Percentiles rank a stretch among this genome's conserved stretches.
phyloP scores from a whole-genome alignment of 2,888 invertebrate genomes.

The Campoplex capitator region DNA sequence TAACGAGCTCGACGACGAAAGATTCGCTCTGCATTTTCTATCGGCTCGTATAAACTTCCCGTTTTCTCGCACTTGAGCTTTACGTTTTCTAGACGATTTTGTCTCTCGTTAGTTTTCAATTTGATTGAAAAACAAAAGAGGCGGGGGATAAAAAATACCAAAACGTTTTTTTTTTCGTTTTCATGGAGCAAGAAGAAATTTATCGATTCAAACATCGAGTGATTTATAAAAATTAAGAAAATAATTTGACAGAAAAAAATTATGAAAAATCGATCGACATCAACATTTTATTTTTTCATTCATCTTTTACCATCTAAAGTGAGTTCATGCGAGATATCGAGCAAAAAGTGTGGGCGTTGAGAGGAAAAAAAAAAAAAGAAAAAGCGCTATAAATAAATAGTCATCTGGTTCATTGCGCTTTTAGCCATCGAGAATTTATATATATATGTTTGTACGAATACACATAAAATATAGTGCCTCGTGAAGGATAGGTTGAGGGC shows the following conservation, averaged over 20 bases:
- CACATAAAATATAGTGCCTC: slow-evolving; percentile 13
- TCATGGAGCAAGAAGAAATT: not conserved
- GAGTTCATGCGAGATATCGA: not conserved
- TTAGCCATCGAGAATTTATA: slow-evolving; percentile 11
- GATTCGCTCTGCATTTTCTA: slow-evolving; percentile 17
- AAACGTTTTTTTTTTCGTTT: not conserved
- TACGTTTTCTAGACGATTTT: not conserved
- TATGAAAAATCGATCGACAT: not conserved
- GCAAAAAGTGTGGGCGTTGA: slow-evolving; percentile 7
- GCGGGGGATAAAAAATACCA: not conserved
- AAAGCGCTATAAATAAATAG: slow-evolving; percentile 51
- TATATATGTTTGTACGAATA: slow-evolving; percentile 10
- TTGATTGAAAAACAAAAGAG: not conserved
- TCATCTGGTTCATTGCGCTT: slow-evolving; percentile 56
- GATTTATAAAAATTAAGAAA: not conserved
- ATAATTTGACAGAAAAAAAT: not conserved
- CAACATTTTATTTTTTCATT: not conserved
- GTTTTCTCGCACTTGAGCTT: slow-evolving; percentile 8
- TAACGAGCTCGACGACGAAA: slow-evolving; percentile 32
- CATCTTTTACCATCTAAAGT: not conserved
- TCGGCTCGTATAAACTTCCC: slow-evolving; percentile 35
- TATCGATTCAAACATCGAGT: too few relatives aligned
- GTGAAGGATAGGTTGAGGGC: slow-evolving; percentile 7
- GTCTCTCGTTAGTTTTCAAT: not conserved
- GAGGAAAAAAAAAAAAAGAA: not conserved